A percentile compares a stretch with the other conserved stretches of the same genome.
phyloP scores from a whole-genome alignment of 1,140 invertebrate species.

The Carposina sasakii region DNA sequence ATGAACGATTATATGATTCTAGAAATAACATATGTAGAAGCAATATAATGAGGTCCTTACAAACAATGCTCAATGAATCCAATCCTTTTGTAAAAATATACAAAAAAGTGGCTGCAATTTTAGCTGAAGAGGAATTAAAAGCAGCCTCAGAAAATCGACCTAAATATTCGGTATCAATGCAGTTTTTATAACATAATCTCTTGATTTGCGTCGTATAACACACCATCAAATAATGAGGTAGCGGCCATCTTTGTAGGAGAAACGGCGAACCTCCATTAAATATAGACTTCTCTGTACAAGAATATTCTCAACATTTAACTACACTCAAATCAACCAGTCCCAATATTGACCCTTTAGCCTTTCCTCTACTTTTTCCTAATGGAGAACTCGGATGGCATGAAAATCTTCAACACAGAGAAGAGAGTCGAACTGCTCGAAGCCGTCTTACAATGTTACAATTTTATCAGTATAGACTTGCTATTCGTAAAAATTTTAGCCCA shows the following conservation, averaged over 20 bases:
- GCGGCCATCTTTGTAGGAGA: slow-evolving; percentile 19
- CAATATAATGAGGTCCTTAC: slow-evolving; percentile 28
- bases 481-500: no score
- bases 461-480: slow-evolving; percentile 19
- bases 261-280: slow-evolving; percentile 19
- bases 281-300: slow-evolving; percentile 20
- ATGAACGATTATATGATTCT: slow-evolving; percentile 29
- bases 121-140: slow-evolving; percentile 27
- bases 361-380: no score
- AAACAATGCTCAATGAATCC: slow-evolving; percentile 25
- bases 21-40: no score
- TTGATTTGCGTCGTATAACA: slow-evolving; percentile 29
- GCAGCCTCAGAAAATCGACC: slow-evolving; percentile 22
- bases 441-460: slow-evolving; percentile 19
- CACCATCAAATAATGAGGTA: slow-evolving; percentile 25
- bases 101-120: slow-evolving; percentile 25
- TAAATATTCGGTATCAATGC: slow-evolving; percentile 25
- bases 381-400: no score
- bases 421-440: slow-evolving; percentile 11
- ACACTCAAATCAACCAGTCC: no score
- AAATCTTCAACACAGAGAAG: no score
- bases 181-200: slow-evolving; percentile 25
- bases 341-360: no score
- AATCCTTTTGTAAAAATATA: slow-evolving; percentile 30
- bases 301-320: slow-evolving; percentile 18